Percentiles rank a stretch among this genome's conserved stretches.
Conservation (phyloP, 2,888 invertebrate species). For the Rugalucina vietnamica region DNA sequence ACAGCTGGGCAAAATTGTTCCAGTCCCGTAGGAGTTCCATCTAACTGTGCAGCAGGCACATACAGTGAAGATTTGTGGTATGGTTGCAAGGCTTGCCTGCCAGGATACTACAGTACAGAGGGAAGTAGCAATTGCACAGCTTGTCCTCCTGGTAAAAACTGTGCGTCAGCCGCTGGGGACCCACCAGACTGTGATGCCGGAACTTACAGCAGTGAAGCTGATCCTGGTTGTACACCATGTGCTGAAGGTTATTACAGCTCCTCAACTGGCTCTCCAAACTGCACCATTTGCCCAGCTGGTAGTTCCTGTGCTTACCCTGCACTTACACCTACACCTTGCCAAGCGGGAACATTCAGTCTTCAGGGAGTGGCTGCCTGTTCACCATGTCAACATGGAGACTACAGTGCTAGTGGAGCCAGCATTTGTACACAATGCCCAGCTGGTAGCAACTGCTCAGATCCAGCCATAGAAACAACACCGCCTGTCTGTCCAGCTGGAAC, state of each 20-base stretch:
- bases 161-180: constrained; percentile 45
- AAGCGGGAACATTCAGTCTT: constrained; percentile 63
- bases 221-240: constrained; percentile 49
- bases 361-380: constrained; percentile 57
- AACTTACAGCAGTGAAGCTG: constrained; percentile 53
- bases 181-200: constrained; percentile 63
- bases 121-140: constrained; percentile 69
- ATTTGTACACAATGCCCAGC: constrained; percentile 24
- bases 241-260: constrained; percentile 62
- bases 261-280: constrained; percentile 60
- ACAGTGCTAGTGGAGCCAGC: constrained; percentile 52
- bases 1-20: background rate
- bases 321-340: constrained; percentile 30
- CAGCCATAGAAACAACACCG: constrained; percentile 49
- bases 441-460: constrained; percentile 45
- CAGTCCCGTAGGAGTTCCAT: background rate
- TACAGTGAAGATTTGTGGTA: constrained; percentile 55
- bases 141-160: constrained; percentile 72
- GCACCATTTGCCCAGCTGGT: constrained; percentile 74
- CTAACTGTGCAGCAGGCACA: background rate
- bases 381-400: constrained; percentile 62
- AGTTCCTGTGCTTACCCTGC: background rate
- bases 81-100: constrained; percentile 15
- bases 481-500: constrained; percentile 72
- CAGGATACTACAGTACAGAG: background rate